Evolutionary conservation across 1,140 invertebrate genomes (phyloP), one percentile per base, ranked within the genome.

Genomic region (Bombus breviceps): DNA sequence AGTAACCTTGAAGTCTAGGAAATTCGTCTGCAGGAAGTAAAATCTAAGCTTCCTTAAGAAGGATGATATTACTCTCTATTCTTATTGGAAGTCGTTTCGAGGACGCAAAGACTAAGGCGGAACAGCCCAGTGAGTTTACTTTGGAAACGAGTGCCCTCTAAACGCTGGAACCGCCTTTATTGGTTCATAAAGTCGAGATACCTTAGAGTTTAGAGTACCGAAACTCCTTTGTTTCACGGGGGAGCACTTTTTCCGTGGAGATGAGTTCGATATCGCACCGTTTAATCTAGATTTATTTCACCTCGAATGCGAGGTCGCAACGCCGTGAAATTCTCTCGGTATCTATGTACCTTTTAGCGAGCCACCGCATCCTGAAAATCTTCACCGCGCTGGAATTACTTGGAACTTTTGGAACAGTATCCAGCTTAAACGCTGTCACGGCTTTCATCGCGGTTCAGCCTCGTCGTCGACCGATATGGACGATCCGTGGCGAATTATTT

Each of bases 201-300:
- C 10, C 39, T 66, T 32, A 43, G 28, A 18, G n/a, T 37, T 66
- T 32, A 43, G 28, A 18, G n/a, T 37, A 28, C 25, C 34, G 34
- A 69, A 69, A 80, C n/a, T 28, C 10, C 37, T 81, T 41, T 34
- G 34, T 81, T n/a, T 34, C 41, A 13, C 39, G 34, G 15, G 53
- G 53, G 25, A 34, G 32, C 43, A 75, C 41, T 53, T 39, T 37
- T 41, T 32, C 59, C 59, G 39, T 22, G 32, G 32, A 32, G 64
- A 39, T 37, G 53, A 32, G 25, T 32, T 28, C 37, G 34, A 80
- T 62, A 80, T 85, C 53, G 47, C 47, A 15, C 47, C 66, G 37
- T 69, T 76, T 78, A 84, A 78, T 84, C 53, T 77, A 62, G 57
- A 77, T 77, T 77, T 77, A 77, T 62, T 39, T 77, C 28, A 9